phyloP scores from a whole-genome alignment of 1,140 invertebrate species.

The Dreissena rostriformis region DNA sequence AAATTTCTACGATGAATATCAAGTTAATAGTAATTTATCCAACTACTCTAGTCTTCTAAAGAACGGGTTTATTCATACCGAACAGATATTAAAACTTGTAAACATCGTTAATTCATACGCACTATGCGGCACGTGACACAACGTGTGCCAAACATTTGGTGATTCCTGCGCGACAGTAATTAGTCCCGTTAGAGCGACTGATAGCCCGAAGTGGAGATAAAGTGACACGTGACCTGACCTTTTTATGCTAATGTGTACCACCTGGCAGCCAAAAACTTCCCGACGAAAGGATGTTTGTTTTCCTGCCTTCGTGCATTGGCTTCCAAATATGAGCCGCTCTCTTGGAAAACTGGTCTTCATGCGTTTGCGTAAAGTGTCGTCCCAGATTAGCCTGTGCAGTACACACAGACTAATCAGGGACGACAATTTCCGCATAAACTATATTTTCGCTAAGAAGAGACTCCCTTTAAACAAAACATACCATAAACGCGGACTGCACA shows the following conservation, averaged over 20 bases:
- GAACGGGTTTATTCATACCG: conserved; percentile 48
- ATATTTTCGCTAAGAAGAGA: too few species aligned
- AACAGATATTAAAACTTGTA: conserved; percentile 56
- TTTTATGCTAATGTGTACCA: conserved; percentile 39
- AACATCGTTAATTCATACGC: conserved; percentile 50
- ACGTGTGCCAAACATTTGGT: conserved; percentile 46
- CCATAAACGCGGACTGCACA: too few species aligned
- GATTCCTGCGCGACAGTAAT: conserved; percentile 49
- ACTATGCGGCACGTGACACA: conserved; percentile 33
- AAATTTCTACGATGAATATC: conserved; percentile 57
- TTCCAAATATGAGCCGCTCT: too few species aligned
- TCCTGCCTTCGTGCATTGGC: too few species aligned
- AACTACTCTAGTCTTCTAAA: conserved; percentile 18
- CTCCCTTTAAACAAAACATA: too few species aligned
- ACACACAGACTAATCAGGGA: too few species aligned
- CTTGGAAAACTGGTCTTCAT: too few species aligned
- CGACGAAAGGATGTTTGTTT: too few species aligned
- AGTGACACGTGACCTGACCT: conserved; percentile 28
- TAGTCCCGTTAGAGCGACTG: conserved; percentile 50
- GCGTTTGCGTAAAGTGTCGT: too few species aligned
- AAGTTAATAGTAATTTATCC: conserved; percentile 54
- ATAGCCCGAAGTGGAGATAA: conserved; percentile 34
- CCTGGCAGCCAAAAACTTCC: conserved; percentile 38
- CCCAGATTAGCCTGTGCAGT: too few species aligned
- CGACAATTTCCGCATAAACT: too few species aligned